Conservation (phyloP, 2,888 invertebrate genomes). For the Acrocyrtus sp. region DNA sequence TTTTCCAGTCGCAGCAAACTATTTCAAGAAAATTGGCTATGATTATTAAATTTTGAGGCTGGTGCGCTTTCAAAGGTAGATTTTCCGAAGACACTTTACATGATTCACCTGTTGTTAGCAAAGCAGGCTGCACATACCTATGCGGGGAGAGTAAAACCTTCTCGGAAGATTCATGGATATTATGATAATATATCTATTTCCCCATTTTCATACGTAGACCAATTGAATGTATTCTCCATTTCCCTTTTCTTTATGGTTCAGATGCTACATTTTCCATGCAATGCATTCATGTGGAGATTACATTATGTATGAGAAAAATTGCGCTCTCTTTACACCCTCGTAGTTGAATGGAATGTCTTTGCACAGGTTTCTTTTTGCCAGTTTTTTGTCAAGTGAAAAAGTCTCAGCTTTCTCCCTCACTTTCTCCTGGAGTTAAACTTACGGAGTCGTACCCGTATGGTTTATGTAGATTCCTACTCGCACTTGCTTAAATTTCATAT, state of each 20-base stretch:
- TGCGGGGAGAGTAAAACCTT: too few species aligned
- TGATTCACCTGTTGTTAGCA: too few species aligned
- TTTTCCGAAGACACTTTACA: too few species aligned
- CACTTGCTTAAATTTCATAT: constrained; percentile 24
- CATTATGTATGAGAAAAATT: constrained; percentile 53
- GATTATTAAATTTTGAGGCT: too few species aligned
- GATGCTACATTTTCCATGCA: neutral
- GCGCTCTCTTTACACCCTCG: constrained; percentile 45
- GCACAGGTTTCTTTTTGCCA: too few species aligned
- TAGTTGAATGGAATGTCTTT: constrained; percentile 41
- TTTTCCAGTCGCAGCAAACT: too few species aligned
- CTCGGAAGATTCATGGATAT: too few species aligned
- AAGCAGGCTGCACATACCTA: too few species aligned
- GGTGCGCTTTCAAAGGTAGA: too few species aligned
- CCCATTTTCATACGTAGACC: neutral
- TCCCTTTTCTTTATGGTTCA: constrained; percentile 2
- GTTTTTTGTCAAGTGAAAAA: neutral
- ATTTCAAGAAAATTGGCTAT: too few species aligned
- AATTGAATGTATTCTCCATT: neutral
- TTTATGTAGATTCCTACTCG: constrained; percentile 10
- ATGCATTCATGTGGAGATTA: constrained; percentile 49
- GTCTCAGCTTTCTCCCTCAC: constrained; percentile 20
- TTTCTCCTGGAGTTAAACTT: constrained; percentile 5
- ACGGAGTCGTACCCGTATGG: constrained; percentile 13
- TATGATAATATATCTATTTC: too few species aligned